These are phyloP conservation scores for Drosophila rellima DNA, from an alignment of 2,888 invertebrate species.

Conservation along the genomic window DNA sequence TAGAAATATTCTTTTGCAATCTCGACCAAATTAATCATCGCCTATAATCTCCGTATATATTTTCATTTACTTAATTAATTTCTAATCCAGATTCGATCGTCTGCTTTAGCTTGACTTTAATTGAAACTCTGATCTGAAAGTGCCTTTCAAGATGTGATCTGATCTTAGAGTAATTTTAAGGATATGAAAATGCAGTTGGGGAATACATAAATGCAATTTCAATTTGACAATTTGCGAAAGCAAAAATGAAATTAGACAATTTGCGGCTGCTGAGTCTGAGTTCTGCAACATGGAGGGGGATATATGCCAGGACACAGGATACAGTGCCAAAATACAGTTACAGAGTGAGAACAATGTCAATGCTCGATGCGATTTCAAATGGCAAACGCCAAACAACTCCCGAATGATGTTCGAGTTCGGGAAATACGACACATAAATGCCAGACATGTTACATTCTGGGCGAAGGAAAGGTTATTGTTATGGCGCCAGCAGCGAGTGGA, in stretches of 20 bases:
- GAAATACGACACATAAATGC: slow-evolving; percentile 64
- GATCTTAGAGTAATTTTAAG: too few species aligned
- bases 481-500: slow-evolving; percentile 54
- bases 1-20: not conserved
- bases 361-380: slow-evolving; percentile 30
- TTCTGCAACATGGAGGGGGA: slow-evolving; percentile 1
- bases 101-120: too few species aligned
- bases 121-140: too few species aligned
- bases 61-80: too few species aligned
- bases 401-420: slow-evolving; percentile 23
- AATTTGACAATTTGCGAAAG: slow-evolving; percentile 43
- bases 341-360: not conserved
- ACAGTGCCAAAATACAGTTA: slow-evolving; percentile 3
- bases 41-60: too few species aligned
- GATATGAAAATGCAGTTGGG: slow-evolving; percentile 4
- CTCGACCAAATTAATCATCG: too few species aligned
- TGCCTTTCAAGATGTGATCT: too few species aligned
- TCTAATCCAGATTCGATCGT: too few species aligned
- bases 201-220: slow-evolving; percentile 45
- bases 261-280: slow-evolving; percentile 37
- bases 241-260: slow-evolving; percentile 58
- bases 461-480: slow-evolving; percentile 75
- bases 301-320: slow-evolving; percentile 6
- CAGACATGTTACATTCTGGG: slow-evolving; percentile 78
- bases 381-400: slow-evolving; percentile 24